Percentiles rank a stretch among this genome's conserved stretches.
These are phyloP conservation scores for Melanotaenia maccullochi DNA, from an alignment of 2,797 vertebrate genomes.

Conservation along the genomic window DNA sequence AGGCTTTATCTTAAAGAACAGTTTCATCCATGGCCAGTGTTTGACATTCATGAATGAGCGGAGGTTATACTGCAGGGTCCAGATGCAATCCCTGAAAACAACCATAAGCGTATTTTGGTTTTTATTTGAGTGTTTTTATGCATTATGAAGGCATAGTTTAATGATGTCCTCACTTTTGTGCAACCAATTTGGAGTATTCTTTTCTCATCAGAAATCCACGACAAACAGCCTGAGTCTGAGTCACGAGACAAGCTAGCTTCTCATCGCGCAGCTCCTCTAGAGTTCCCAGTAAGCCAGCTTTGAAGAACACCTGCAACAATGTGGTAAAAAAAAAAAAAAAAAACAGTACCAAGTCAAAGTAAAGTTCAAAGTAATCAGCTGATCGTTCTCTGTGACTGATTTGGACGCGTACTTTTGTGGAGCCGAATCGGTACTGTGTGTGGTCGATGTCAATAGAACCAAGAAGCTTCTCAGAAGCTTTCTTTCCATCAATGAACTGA, in stretches of 20 bases:
- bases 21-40: slow-evolving; percentile 92
- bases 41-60: slow-evolving; percentile 90
- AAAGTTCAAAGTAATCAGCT: background rate
- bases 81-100: slow-evolving; percentile 63
- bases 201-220: slow-evolving; percentile 83
- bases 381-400: background rate
- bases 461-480: slow-evolving; percentile 89
- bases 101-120: background rate
- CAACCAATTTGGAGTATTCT: slow-evolving; percentile 82
- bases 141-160: background rate
- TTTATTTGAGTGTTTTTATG: background rate
- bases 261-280: slow-evolving; percentile 89
- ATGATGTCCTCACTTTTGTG: slow-evolving; percentile 66
- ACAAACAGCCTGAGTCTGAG: slow-evolving; percentile 83
- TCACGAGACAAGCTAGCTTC: slow-evolving; percentile 83
- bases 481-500: slow-evolving; percentile 89
- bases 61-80: slow-evolving; percentile 87
- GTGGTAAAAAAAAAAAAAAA: slow-evolving; percentile 58
- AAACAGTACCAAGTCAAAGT: background rate
- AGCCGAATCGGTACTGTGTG: slow-evolving; percentile 87
- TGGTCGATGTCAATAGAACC: slow-evolving; percentile 87
- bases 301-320: slow-evolving; percentile 73
- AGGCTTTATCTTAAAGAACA: slow-evolving; percentile 91
- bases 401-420: slow-evolving; percentile 83
- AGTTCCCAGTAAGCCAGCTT: slow-evolving; percentile 86